Evolutionary conservation across 1,140 invertebrate genomes (phyloP).

Genomic region (Gryon sp.): DNA sequence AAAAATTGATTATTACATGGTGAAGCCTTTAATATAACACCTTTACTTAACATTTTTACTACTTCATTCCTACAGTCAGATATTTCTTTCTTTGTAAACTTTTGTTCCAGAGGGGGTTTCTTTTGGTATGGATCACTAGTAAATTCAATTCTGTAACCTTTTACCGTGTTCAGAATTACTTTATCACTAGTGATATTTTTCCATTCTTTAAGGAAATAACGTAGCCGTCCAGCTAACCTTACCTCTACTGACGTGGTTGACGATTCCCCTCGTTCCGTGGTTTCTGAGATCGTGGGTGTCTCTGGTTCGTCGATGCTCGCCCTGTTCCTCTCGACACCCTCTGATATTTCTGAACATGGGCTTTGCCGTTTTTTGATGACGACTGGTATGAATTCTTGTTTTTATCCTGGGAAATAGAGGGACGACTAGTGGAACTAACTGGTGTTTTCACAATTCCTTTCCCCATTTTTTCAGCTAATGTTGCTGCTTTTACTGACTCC

Average conservation of each 20-base stretch:
- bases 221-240: slow-evolving; percentile 7
- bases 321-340: background rate
- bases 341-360: background rate
- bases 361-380: background rate
- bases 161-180: background rate
- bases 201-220: slow-evolving; percentile 3
- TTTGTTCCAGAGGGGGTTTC: background rate
- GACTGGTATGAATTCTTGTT: too few species aligned
- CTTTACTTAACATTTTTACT: slow-evolving; percentile 9
- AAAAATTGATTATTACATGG: slow-evolving; percentile 16
- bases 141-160: slow-evolving; percentile 24
- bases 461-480: background rate
- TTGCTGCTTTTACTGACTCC: background rate
- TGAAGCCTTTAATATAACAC: background rate
- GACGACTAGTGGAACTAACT: too few species aligned
- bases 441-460: background rate
- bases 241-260: slow-evolving; percentile 8
- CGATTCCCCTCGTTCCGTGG: too few species aligned
- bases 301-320: background rate
- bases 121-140: background rate
- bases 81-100: background rate
- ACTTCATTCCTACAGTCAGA: background rate
- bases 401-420: too few species aligned
- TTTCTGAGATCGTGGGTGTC: background rate
- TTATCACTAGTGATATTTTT: slow-evolving; percentile 1